Percentiles rank a stretch among this genome's conserved stretches.
Conservation (phyloP, 1,140 invertebrate genomes). For the Brachionus manjavacas region DNA sequence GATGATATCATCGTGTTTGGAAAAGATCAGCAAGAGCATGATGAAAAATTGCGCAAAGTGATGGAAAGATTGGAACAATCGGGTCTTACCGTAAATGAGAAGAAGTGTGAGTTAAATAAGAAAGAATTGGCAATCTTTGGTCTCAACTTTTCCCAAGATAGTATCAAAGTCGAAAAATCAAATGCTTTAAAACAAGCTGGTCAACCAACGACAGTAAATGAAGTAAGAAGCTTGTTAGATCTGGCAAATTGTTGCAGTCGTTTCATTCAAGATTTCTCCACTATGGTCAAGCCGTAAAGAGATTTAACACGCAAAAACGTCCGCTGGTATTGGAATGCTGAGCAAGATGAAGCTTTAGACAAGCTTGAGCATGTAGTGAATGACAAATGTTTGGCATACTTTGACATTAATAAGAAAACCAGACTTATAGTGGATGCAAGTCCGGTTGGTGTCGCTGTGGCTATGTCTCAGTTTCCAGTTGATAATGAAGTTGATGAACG, state of each 20-base stretch:
- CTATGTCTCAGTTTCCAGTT: constrained; percentile 52
- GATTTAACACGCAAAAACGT: constrained; percentile 40
- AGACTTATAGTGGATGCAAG: constrained; percentile 45
- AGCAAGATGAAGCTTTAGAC: background rate
- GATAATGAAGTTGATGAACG: background rate
- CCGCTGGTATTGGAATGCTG: constrained; percentile 18
- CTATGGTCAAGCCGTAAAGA: constrained; percentile 46
- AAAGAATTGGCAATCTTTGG: background rate
- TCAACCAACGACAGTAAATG: constrained; percentile 5
- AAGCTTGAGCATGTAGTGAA: background rate
- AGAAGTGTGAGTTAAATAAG: background rate
- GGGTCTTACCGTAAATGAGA: background rate
- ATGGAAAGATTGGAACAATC: background rate
- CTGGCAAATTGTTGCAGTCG: constrained; percentile 52
- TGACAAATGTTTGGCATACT: background rate
- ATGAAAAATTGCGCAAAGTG: background rate
- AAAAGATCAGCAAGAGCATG: background rate
- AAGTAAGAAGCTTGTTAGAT: constrained; percentile 45
- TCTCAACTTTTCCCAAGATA: background rate
- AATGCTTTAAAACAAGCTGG: background rate
- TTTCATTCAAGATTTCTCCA: constrained; percentile 52
- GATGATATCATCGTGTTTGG: background rate
- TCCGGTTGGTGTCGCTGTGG: constrained; percentile 55
- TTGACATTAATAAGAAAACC: background rate
- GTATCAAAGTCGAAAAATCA: background rate